phyloP scores from a whole-genome alignment of 2,797 vertebrate genomes.

The Enteromius unitaeniatus region DNA sequence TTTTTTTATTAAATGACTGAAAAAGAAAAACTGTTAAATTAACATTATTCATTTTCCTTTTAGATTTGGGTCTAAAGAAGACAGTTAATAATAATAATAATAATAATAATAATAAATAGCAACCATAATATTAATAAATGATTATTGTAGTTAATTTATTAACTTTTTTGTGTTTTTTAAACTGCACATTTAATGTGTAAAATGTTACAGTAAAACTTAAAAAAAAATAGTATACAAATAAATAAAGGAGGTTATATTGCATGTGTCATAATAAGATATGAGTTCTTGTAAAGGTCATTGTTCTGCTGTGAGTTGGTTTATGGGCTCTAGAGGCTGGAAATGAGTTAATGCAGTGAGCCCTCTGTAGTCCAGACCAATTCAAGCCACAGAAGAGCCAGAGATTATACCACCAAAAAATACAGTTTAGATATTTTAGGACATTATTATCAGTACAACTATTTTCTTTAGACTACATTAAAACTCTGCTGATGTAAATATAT shows the following conservation, averaged over 20 bases:
- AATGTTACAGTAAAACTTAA: background rate
- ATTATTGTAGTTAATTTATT: too few species aligned
- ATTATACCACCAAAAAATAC: background rate
- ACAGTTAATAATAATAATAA: too few species aligned
- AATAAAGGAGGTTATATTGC: background rate
- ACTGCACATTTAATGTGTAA: background rate
- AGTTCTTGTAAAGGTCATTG: constrained; percentile 17
- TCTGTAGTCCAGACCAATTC: constrained; percentile 2
- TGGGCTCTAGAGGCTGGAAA: constrained; percentile 14
- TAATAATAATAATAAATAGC: too few species aligned
- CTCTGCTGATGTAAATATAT: too few species aligned
- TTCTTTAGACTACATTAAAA: background rate
- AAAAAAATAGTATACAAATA: too few species aligned
- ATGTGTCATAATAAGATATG: constrained; percentile 25
- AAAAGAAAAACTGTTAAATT: too few species aligned
- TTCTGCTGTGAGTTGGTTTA: constrained; percentile 6
- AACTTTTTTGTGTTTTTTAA: too few species aligned
- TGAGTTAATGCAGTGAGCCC: background rate
- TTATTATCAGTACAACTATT: background rate
- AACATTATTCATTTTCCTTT: too few species aligned
- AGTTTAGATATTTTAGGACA: background rate
- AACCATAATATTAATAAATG: too few species aligned
- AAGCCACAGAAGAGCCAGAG: background rate
- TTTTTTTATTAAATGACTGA: background rate
- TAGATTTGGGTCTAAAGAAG: too few species aligned